Evolutionary conservation across 2,888 invertebrate species (phyloP), one percentile per base, ranked within the genome.

Genomic region (Acleris literana): DNA sequence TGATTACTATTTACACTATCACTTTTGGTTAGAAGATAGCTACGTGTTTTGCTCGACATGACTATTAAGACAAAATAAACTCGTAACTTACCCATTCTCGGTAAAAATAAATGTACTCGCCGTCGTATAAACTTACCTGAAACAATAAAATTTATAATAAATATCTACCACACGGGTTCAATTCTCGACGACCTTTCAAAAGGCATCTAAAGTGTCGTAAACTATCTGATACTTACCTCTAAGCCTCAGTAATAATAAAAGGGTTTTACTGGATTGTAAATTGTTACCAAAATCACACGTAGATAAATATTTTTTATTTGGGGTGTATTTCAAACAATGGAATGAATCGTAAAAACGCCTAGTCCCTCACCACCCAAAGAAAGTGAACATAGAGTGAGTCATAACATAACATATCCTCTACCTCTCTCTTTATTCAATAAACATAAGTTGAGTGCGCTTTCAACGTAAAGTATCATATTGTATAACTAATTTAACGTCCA

Each of bases 351-450:
- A 54, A 64, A 64, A 63, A 49, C 48, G 46, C 39, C 57, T 70
- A 69, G 71, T 67, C 71, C 76, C 76, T 77, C 72, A 73, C 72
- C 76, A 78, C 74, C 76, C 77, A 78, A 88, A 84, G 91, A 91
- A 91, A 91, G 91, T 88, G 81, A 87, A 83, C 76, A 75, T 72
- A 79, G 3, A 13, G 77, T 88, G 87, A 88, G 76, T 88, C 88
- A 88, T 70, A 68, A 33, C 69, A 9, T 33, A 33, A 33, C 33
- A 60, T n/a, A 43, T 44, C 61, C 44, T 46, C 53, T 52, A 72
- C 76, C 81, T 79, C 83, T 85, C 82, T 85, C 84, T 61, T 53
- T 53, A 53, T 61, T 82, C 78, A 73, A 84, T 82, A 82, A 81
- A 76, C 81, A 77, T 76, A 76, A 46, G 44, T 53, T 71, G 75